phyloP scores from a whole-genome alignment of 2,113 vertebrate species.

The Octodon degus region DNA sequence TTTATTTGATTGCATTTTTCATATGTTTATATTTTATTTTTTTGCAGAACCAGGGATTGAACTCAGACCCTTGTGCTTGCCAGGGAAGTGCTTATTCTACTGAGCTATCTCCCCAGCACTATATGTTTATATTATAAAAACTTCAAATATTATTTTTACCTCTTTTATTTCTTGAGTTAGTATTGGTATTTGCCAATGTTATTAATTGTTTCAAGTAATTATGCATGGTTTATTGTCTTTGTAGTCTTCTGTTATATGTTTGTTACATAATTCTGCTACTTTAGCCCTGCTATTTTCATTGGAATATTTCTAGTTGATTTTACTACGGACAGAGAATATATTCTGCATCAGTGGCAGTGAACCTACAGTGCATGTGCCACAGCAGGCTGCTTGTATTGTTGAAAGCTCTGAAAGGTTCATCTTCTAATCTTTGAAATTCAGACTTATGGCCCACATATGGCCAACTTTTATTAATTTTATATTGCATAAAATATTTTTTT shows the following conservation, averaged over 20 bases:
- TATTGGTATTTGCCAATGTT: not conserved
- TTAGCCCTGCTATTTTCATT: not conserved
- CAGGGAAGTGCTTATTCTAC: no score
- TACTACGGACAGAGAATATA: not conserved
- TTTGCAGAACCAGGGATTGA: no score
- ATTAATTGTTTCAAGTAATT: not conserved
- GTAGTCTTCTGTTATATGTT: not conserved
- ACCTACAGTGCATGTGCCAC: no score
- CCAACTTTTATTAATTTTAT: not conserved
- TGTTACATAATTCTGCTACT: not conserved
- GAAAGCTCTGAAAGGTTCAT: not conserved
- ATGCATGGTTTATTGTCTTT: not conserved
- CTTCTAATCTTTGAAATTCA: not conserved
- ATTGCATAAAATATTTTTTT: not conserved
- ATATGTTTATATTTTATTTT: not conserved
- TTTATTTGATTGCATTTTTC: not conserved
- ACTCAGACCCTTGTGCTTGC: no score
- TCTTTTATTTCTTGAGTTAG: not conserved
- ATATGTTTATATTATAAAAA: not conserved
- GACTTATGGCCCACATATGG: no score
- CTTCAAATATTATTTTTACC: not conserved
- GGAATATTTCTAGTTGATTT: not conserved
- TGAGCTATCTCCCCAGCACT: no score
- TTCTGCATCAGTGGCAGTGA: not conserved
- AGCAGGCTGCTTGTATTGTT: not conserved